Evolutionary conservation across 1,140 invertebrate species (phyloP).

Genomic region (Drosophila pectinifera): DNA sequence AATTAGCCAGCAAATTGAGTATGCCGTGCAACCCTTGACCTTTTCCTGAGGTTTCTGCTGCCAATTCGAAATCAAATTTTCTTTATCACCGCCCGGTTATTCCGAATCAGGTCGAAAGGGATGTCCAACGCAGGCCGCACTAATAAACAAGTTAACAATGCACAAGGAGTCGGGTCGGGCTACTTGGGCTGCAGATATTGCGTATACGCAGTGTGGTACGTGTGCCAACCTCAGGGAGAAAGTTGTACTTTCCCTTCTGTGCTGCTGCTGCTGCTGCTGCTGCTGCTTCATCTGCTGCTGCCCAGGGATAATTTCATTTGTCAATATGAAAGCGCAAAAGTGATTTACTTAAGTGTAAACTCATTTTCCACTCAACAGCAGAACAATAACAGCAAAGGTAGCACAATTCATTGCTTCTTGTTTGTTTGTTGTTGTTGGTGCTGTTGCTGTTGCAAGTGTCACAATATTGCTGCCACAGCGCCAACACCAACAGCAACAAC

Average conservation of each 20-base stretch:
- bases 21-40: slow-evolving; percentile 40
- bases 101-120: slow-evolving; percentile 32
- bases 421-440: slow-evolving; percentile 6
- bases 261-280: neutral
- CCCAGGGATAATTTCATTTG: slow-evolving; percentile 58
- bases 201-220: slow-evolving; percentile 70
- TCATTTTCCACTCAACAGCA: slow-evolving; percentile 73
- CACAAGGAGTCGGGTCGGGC: slow-evolving; percentile 14
- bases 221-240: slow-evolving; percentile 34
- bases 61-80: slow-evolving; percentile 79
- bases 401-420: slow-evolving; percentile 27
- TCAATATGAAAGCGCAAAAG: slow-evolving; percentile 68
- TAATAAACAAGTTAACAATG: slow-evolving; percentile 52
- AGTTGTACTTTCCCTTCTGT: slow-evolving; percentile 9
- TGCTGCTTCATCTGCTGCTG: neutral
- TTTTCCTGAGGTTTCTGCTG: slow-evolving; percentile 36
- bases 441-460: slow-evolving; percentile 29
- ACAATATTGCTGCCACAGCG: slow-evolving; percentile 37
- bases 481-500: slow-evolving; percentile 11
- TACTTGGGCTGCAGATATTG: slow-evolving; percentile 19
- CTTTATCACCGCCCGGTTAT: slow-evolving; percentile 42
- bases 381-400: slow-evolving; percentile 49
- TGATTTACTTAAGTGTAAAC: slow-evolving; percentile 80
- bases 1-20: slow-evolving; percentile 77
- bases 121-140: slow-evolving; percentile 13